Base-by-base conservation (phyloP, 2,888 invertebrate genomes). In the Eretmocerus hayati region DNA sequence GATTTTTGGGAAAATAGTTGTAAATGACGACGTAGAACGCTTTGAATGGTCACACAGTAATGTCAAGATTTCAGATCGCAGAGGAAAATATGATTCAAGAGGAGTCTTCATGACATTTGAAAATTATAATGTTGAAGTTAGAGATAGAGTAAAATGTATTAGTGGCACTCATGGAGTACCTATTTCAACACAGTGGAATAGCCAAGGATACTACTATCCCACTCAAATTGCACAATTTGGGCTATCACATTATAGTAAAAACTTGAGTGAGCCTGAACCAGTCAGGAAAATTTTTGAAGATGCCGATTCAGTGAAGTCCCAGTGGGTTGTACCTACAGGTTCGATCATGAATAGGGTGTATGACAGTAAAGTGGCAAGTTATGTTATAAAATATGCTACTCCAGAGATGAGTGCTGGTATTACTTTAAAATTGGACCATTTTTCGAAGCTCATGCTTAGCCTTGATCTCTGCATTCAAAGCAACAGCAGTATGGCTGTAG, bases 221-320 rank as follows among this genome's bases (percentile, higher is more conserved):
- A 97, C 95, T 2, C 97, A 99, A 75, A 95, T 99, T 57, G 95
- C 97, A 5, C 99, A 99, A 72, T 99, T 92, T 71, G 99, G 93
- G 0, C 74, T 99, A 48, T 91, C 95, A 9, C 99, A 99, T 74
- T 99, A 93, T 72, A 94, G 93, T 72, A 95, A 96, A 72, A 89
- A 91, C 71, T 73, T 95, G 13, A 88, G 87, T 0, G 92, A 92
- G 62, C 84, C 86, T 0, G 84, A 87, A 58, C 90, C 92, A 0
- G 78, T 84, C 40, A 75, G 81, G 53, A 81, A 80, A 59, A 69
- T 80, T 2, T 70, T 92, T 8, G 92, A 91, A 61, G 87, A 92
- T 66, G 85, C 83, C 0, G 84, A 87, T 58, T 77, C 76, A 55
- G 73, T 79, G 62, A 71, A 79, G 48, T 81, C 79, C 43, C 79